phyloP scores from a whole-genome alignment of 2,888 invertebrate genomes.

The Drosophila incognita region DNA sequence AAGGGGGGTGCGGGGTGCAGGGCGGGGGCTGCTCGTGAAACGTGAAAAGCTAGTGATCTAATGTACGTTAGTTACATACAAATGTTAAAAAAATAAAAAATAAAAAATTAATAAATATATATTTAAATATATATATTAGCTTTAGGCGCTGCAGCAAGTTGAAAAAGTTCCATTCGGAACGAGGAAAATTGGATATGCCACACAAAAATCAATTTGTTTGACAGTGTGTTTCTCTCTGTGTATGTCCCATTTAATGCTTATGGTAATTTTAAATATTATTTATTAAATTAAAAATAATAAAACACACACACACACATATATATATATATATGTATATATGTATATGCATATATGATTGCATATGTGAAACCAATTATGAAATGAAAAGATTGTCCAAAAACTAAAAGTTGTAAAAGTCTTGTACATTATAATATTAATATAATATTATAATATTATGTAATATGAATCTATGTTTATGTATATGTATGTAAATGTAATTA shows the following conservation, averaged over 20 bases:
- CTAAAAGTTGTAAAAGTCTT: constrained; percentile 79
- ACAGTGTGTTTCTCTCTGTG: constrained; percentile 45
- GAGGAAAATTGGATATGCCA: constrained; percentile 26
- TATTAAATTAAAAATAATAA: constrained; percentile 53
- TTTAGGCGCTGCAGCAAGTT: constrained; percentile 58
- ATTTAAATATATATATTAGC: constrained; percentile 36
- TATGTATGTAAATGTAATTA: constrained; percentile 72
- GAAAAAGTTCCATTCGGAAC: constrained; percentile 45
- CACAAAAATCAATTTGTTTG: constrained; percentile 35
- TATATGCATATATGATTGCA: constrained; percentile 6
- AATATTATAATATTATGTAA: constrained; percentile 24
- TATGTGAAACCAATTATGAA: constrained; percentile 61
- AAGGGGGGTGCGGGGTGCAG: background rate
- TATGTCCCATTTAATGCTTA: constrained; percentile 68
- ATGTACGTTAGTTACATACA: constrained; percentile 78
- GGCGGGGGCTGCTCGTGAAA: constrained; percentile 51
- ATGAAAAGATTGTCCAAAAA: constrained; percentile 80
- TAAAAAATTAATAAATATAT: background rate
- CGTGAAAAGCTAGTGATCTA: constrained; percentile 79
- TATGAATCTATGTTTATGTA: constrained; percentile 34
- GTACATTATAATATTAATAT: constrained; percentile 60
- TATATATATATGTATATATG: constrained; percentile 7
- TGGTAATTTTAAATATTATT: constrained; percentile 73
- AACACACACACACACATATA: constrained; percentile 4
- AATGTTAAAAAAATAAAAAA: constrained; percentile 60